Base-by-base conservation (phyloP, 2,797 vertebrate genomes). In the Sebastolobus altivelis region DNA sequence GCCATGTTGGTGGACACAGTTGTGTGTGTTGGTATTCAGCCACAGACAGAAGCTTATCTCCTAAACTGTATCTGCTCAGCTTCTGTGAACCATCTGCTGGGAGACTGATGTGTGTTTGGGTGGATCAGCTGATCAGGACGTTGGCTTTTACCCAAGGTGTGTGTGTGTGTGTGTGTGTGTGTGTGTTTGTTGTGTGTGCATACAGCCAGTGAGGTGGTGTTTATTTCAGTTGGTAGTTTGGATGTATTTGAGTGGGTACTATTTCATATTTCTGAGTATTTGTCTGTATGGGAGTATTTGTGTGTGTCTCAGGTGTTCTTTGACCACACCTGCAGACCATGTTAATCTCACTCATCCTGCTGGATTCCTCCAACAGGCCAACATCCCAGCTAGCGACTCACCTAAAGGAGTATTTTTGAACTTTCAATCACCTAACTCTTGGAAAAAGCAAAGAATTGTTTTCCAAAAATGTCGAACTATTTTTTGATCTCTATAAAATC, bases 71-170 rank as follows among this genome's bases (percentile, higher is more conserved):
- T 66, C 62, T 22, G 20, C 43, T 63, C 33, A 7, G 12, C 6
- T 12, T 75, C 18, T 62, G 38, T 79, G 60, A 43, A 40, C 58
- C 40, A 38, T 80, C 69, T 81, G n/a, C 18, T 2, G 3, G 43
- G 61, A 52, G 27, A 62, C 65, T 14, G 18, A 6, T 72, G 40
- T 63, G 56, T 63, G 52, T 58, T 58, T 49, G 35, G n/a, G 16
- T 27, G 4, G 14, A 25, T 49, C 58, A 46, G 63, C 13, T 63
- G 59, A 55, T 72, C 8, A 2, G 3, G 11, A 54, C 8, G 22
- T 38, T 54, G 54, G 33, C n/a, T 65, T 76, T 38, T 43, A 27
- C 16, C 29, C 56, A 67, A 13, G 5, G 1, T 46, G 6, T 46
- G 35, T 77, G 29, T 35, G 31, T 61, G 14, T 43, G 38, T 77